These are phyloP conservation scores for Tenualosa thibaudeaui DNA, from an alignment of 2,797 vertebrate genomes.

Conservation along the genomic window DNA sequence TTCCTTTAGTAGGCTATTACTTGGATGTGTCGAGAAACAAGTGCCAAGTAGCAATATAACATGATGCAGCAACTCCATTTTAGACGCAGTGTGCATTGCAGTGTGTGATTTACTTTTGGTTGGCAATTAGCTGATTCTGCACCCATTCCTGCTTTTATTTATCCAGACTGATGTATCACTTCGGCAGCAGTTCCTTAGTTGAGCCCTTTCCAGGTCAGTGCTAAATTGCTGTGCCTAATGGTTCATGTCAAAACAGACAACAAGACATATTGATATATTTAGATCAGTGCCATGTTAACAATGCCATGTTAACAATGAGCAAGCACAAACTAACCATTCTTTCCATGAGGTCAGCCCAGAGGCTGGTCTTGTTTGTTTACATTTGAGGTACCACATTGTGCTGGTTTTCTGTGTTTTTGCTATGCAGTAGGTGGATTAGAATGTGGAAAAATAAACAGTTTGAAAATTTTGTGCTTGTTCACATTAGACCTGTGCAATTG, in stretches of 20 bases:
- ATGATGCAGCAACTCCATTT: background rate
- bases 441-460: background rate
- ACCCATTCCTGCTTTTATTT: background rate
- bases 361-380: background rate
- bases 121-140: background rate
- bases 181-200: background rate
- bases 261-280: background rate
- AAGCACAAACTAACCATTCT: background rate
- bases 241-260: background rate
- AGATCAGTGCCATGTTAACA: background rate
- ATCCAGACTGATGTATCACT: background rate
- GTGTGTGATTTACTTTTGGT: background rate
- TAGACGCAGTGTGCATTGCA: background rate
- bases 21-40: background rate
- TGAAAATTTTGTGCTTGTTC: background rate
- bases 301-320: background rate
- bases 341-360: background rate
- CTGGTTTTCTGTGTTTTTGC: background rate
- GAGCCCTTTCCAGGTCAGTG: background rate
- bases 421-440: background rate
- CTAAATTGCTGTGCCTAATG: background rate
- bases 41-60: background rate
- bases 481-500: conserved; percentile 31
- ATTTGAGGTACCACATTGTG: background rate
- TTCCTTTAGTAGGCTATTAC: background rate